Conservation (phyloP, 1,140 invertebrate species). For the Hypothenemus hampei region DNA sequence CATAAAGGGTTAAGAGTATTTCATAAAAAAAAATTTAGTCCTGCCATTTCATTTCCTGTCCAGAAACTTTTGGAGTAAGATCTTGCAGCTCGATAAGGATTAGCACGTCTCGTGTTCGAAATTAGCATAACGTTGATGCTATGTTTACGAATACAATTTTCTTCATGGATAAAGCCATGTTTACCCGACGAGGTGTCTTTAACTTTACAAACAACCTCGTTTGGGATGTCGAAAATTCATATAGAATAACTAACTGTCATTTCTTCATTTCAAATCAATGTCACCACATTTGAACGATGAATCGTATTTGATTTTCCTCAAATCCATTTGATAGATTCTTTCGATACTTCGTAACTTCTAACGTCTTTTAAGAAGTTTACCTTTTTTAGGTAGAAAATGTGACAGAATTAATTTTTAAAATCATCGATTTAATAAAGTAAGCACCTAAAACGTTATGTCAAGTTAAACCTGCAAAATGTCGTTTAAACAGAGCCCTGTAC, state of each 20-base stretch:
- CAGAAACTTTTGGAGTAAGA: not conserved
- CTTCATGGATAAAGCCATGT: not conserved
- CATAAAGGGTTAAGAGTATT: too few relatives aligned
- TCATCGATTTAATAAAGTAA: too few relatives aligned
- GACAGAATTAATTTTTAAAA: too few relatives aligned
- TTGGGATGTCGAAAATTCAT: not conserved
- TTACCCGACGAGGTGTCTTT: not conserved
- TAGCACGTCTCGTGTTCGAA: not conserved
- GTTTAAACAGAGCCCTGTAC: too few relatives aligned
- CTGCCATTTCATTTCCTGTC: constrained; percentile 1
- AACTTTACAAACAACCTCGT: not conserved
- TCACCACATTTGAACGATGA: not conserved
- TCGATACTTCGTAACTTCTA: too few relatives aligned
- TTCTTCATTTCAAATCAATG: not conserved
- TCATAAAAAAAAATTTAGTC: not conserved
- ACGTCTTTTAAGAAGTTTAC: too few relatives aligned
- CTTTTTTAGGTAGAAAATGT: too few relatives aligned
- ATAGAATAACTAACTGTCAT: not conserved
- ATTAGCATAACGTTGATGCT: not conserved
- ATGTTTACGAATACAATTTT: constrained; percentile 4
- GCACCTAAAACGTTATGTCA: too few relatives aligned
- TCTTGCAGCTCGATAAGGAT: not conserved
- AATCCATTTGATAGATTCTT: not conserved
- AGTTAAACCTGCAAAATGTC: too few relatives aligned
- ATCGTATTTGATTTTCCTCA: not conserved